Percentiles rank a stretch among this genome's conserved stretches.
Evolutionary conservation across 2,113 vertebrate species (phyloP).

Genomic region (Plecotus auritus): DNA sequence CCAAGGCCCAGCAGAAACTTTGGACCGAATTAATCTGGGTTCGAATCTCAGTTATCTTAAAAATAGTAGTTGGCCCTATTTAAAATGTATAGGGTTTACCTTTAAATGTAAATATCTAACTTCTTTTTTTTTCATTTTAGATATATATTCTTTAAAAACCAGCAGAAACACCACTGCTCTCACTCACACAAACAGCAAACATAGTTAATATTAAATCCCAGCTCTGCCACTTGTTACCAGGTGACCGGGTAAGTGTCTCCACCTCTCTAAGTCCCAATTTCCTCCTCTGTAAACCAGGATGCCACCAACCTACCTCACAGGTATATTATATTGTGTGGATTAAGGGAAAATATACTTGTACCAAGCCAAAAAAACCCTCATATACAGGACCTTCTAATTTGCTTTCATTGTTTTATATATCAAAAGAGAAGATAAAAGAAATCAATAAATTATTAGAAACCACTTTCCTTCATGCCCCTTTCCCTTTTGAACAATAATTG

Average conservation of each 20-base stretch:
- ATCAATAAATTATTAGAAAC: not conserved
- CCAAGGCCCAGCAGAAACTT: not conserved
- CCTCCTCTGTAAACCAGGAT: not conserved
- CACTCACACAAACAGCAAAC: not conserved
- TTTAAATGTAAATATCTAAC: not conserved
- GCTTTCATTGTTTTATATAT: slow-evolving; percentile 12
- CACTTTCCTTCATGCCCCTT: not conserved
- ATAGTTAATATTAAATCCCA: not conserved
- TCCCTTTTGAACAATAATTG: not conserved
- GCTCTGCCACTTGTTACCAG: not conserved
- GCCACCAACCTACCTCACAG: not conserved
- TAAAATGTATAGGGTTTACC: not conserved
- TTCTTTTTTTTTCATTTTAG: slow-evolving; percentile 20
- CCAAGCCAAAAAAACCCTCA: slow-evolving; percentile 11
- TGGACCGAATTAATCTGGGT: slow-evolving; percentile 1
- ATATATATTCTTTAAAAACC: not conserved
- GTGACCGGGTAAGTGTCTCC: not conserved
- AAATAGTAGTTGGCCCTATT: not conserved
- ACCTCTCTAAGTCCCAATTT: not conserved
- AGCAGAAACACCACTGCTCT: not conserved
- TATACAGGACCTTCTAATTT: not conserved
- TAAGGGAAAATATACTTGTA: slow-evolving; percentile 27
- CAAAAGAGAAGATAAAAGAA: slow-evolving; percentile 10
- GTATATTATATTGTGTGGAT: not conserved
- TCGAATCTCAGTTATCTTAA: not conserved